phyloP scores from a whole-genome alignment of 2,797 vertebrate genomes.

The Platyrinchus mystaceus region DNA sequence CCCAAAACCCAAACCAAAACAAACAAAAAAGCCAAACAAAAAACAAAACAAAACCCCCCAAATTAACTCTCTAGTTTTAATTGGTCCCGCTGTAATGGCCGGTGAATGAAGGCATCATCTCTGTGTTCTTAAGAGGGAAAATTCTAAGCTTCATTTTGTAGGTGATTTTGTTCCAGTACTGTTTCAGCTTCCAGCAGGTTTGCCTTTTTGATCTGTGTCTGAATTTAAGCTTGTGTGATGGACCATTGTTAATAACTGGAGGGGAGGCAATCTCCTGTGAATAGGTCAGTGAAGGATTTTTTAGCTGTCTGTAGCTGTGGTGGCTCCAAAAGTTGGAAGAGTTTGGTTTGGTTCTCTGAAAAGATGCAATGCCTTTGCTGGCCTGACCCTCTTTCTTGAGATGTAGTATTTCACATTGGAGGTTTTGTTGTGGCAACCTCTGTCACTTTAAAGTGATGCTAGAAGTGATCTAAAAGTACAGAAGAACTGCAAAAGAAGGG shows the following conservation, averaged over 20 bases:
- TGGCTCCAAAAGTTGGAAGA: neutral
- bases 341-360: neutral
- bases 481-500: neutral
- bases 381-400: neutral
- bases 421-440: neutral
- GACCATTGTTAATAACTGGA: conserved; percentile 17
- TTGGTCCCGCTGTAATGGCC: neutral
- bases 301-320: neutral
- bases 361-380: neutral
- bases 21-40: neutral
- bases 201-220: neutral
- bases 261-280: neutral
- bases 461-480: neutral
- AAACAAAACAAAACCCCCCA: neutral
- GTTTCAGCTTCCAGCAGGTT: neutral
- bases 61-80: neutral
- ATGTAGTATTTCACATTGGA: neutral
- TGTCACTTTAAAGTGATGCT: neutral
- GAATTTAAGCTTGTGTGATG: neutral
- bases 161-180: neutral
- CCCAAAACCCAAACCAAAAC: no score
- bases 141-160: neutral
- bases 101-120: neutral
- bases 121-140: neutral
- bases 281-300: neutral